Evolutionary conservation across 2,797 vertebrate genomes (phyloP), one percentile per base, ranked within the genome.

Genomic region (Pelodytes ibericus): DNA sequence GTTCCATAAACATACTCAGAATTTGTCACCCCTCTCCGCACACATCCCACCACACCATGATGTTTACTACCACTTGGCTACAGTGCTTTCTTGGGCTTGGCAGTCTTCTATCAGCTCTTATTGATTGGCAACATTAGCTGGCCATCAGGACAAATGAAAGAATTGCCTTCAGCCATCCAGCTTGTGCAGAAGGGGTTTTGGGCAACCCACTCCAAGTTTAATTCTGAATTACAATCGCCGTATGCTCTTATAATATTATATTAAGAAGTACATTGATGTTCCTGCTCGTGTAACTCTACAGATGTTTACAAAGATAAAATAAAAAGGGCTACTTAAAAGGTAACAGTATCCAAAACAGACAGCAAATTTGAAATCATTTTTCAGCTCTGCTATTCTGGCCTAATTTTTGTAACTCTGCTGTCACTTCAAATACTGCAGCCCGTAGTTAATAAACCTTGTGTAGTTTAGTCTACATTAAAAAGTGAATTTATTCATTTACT

Each of bases 51-150:
- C n/a, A 53, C 7, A 1, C 49, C 22, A 24, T n/a, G 49, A 2
- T 53, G 49, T 53, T 53, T 53, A 53, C 49, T 53, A 53, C 49
- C 20, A 53, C 22, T 53, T 20, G 49, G 49, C n/a, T 53, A n/a
- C 49, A 22, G 24, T 2, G 7, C n/a, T 53, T 22, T 3, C 41
- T 16, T 13, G 1, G 13, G 13, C 15, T 16, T 44, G 41, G 49
- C n/a, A 53, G 20, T 22, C 49, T 53, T 20, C 13, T 44, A n/a
- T n/a, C n/a, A 16, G 13, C 41, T 44, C 13, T 44, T 10, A 13
- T 44, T 44, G 18, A 44, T 44, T 44, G 41, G 41, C 10, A 44
- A 44, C 41, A 44, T 44, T 44, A 44, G 13, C 11, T 16, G 41
- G 3, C 41, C 41, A 44, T 44, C 41, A 44, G 7, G 41, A 44